phyloP scores from a whole-genome alignment of 2,113 vertebrate species.

The Pampusana beccarii region DNA sequence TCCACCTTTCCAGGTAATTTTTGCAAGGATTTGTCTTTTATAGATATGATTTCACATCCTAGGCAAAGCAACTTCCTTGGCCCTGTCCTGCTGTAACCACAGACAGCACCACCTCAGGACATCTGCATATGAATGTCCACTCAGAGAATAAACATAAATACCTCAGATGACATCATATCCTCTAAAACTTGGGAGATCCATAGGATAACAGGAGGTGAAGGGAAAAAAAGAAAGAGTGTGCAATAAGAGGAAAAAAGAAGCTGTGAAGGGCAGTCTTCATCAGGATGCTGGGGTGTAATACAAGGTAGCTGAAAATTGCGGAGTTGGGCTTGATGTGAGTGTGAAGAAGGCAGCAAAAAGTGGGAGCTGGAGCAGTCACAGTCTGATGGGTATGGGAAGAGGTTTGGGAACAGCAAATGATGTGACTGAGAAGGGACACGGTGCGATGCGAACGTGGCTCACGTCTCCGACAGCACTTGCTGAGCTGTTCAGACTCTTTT shows the following conservation, averaged over 20 bases:
- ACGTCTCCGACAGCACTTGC: fast-evolving
- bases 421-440: not conserved
- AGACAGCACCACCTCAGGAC: not conserved
- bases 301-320: not conserved
- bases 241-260: not conserved
- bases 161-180: not conserved
- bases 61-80: not conserved
- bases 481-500: not conserved
- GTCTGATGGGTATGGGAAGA: not conserved
- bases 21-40: not conserved
- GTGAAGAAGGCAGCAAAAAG: not conserved
- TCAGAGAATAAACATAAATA: not conserved
- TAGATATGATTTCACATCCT: not conserved
- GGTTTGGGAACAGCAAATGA: not conserved
- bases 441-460: fast-evolving
- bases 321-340: not conserved
- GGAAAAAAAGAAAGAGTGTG: not conserved
- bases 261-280: not conserved
- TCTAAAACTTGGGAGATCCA: not conserved
- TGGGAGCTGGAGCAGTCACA: not conserved
- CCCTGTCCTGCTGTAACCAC: not conserved
- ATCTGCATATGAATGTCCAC: not conserved
- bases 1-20: not conserved
- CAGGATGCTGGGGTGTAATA: not conserved
- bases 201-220: not conserved